Evolutionary conservation across 2,888 invertebrate species (phyloP), one percentile per base, ranked within the genome.

Genomic region (Harpalus rufipes): DNA sequence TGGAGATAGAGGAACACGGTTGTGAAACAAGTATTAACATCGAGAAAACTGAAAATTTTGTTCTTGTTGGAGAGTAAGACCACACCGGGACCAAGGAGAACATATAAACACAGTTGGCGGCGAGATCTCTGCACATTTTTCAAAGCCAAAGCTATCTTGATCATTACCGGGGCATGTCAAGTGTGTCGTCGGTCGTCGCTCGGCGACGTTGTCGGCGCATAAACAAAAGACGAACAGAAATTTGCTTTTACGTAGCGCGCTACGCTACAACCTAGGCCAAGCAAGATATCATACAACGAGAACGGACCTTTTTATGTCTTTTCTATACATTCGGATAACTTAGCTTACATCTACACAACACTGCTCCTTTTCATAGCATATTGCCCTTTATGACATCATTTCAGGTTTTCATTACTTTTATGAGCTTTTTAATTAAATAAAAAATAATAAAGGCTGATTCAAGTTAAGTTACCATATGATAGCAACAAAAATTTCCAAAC

Each of bases 131-230:
- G 16, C 63, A 21, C 63, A 63, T 63, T 63, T 63, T 63, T 63
- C 63, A 63, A 63, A 63, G 63, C 63, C 25, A 63, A 63, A 63
- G 63, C 18, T 63, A 63, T 63, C 63, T 63, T 63, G 63, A 63
- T 63, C 63, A 63, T 63, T 63, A 63, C 63, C 63, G 63, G 63
- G 18, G 63, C 25, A 63, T 63, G 63, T 63, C 63, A 63, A 63
- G 63, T 63, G 63, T 63, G 63, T 63, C 61, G 61, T 61, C 63
- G 63, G 10, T 18, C 12, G 63, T 10, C 63, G 25, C 63, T 25
- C 0, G 16, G 63, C 63, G 63, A 7, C 63, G 63, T 63, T 18
- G 63, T 12, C 63, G 25, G 21, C 18, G 63, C 63, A 63, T 63
- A 63, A 63, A 63, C 63, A 63, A 63, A 63, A 63, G 63, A 63